Evolutionary conservation across 1,140 invertebrate species (phyloP).

Genomic region (Saxidomus purpurata): DNA sequence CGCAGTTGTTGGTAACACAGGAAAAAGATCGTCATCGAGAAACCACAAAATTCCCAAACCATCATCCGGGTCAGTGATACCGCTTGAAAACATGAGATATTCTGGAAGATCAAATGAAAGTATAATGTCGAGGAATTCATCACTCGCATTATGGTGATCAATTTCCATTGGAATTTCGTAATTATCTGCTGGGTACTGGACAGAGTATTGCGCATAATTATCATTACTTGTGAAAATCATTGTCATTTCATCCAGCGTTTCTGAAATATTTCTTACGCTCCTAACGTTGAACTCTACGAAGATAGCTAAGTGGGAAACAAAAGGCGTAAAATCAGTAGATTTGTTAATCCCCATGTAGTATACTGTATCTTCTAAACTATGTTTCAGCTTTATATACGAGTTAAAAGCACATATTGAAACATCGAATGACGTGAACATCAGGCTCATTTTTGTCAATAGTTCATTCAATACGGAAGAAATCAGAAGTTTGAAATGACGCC

Average conservation of each 20-base stretch:
- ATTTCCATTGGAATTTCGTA: neutral
- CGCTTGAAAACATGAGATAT: neutral
- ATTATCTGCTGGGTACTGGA: neutral
- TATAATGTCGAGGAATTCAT: neutral
- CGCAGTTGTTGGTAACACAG: too few relatives aligned
- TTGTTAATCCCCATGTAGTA: neutral
- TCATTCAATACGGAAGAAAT: neutral
- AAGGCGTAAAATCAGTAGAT: neutral
- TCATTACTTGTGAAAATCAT: neutral
- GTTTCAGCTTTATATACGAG: neutral
- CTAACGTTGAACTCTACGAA: neutral
- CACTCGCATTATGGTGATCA: neutral
- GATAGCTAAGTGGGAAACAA: neutral
- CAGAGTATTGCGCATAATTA: neutral
- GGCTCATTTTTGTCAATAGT: neutral
- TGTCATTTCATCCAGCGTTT: neutral
- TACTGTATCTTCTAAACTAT: neutral
- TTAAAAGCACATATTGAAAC: neutral
- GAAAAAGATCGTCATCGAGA: neutral
- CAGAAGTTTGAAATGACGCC: neutral
- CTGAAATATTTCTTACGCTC: neutral
- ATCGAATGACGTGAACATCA: neutral
- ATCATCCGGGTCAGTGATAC: neutral
- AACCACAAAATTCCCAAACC: neutral
- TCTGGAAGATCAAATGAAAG: neutral